These are phyloP conservation scores for Capreolus pygargus DNA, from an alignment of 2,113 vertebrate genomes.

Conservation along the genomic window DNA sequence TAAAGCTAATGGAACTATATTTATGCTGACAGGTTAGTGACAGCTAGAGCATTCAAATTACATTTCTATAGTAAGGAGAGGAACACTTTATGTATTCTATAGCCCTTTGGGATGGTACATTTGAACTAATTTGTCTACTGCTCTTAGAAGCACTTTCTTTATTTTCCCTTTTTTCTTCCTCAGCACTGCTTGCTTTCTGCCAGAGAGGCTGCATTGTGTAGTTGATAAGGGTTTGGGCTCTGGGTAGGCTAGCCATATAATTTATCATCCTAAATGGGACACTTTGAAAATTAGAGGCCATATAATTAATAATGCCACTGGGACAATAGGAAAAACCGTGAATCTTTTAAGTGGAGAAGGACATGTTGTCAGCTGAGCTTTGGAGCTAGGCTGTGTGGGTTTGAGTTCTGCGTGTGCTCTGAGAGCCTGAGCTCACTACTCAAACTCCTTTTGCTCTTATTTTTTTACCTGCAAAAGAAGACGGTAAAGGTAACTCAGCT, in stretches of 20 bases:
- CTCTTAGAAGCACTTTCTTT: background rate
- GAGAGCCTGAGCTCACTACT: background rate
- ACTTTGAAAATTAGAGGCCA: background rate
- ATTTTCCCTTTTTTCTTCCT: background rate
- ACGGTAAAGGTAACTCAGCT: background rate
- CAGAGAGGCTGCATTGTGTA: background rate
- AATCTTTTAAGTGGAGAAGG: background rate
- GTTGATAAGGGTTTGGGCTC: background rate
- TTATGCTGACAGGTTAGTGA: background rate
- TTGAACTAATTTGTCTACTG: background rate
- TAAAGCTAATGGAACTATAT: background rate
- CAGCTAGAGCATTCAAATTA: background rate
- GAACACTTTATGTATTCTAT: background rate
- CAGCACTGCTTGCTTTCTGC: background rate
- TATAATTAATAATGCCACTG: background rate
- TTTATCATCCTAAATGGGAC: background rate
- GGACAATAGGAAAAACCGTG: background rate
- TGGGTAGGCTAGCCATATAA: background rate
- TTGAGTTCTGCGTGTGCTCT: background rate
- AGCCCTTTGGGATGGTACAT: background rate
- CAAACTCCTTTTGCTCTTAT: background rate
- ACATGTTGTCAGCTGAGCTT: background rate
- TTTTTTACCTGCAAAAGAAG: background rate
- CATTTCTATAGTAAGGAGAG: background rate
- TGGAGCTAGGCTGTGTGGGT: background rate